Percentiles rank a stretch among this genome's conserved stretches.
Conservation (phyloP, 35 echinoderm and acorn worm genomes). For the Holothuria glaberrima region DNA sequence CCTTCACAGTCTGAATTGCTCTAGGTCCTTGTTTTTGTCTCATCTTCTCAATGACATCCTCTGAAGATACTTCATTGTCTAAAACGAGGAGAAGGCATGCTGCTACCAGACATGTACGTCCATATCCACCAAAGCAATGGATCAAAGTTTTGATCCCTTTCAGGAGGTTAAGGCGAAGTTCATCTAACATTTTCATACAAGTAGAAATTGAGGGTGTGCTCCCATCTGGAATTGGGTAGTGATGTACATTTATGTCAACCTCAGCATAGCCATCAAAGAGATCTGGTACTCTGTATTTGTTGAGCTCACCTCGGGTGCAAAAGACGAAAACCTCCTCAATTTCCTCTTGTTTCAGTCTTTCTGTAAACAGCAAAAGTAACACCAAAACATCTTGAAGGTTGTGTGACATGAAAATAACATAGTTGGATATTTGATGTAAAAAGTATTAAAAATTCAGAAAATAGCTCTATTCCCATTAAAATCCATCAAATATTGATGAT, state of each 20-base stretch:
- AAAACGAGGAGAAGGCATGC: constrained; percentile 76
- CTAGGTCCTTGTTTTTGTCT: constrained; percentile 71
- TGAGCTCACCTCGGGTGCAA: constrained; percentile 85
- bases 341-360: constrained; percentile 64
- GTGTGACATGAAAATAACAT: no score
- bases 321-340: constrained; percentile 81
- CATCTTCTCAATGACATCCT: constrained; percentile 71
- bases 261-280: constrained; percentile 78
- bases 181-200: constrained; percentile 77
- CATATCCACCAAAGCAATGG: constrained; percentile 87
- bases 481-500: no score
- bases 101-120: constrained; percentile 77
- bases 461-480: no score
- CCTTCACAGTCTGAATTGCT: constrained; percentile 93
- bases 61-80: constrained; percentile 60
- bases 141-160: constrained; percentile 59
- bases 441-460: no score
- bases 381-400: no score
- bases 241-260: constrained; percentile 74
- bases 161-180: constrained; percentile 56
- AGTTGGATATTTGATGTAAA: no score
- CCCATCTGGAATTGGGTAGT: constrained; percentile 87
- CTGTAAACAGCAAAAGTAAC: constrained; percentile 26
- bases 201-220: constrained; percentile 58
- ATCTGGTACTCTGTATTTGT: constrained; percentile 72